Evolutionary conservation across 2,797 vertebrate genomes (phyloP), one percentile per base, ranked within the genome.

Genomic region (Sitta carolinensis): DNA sequence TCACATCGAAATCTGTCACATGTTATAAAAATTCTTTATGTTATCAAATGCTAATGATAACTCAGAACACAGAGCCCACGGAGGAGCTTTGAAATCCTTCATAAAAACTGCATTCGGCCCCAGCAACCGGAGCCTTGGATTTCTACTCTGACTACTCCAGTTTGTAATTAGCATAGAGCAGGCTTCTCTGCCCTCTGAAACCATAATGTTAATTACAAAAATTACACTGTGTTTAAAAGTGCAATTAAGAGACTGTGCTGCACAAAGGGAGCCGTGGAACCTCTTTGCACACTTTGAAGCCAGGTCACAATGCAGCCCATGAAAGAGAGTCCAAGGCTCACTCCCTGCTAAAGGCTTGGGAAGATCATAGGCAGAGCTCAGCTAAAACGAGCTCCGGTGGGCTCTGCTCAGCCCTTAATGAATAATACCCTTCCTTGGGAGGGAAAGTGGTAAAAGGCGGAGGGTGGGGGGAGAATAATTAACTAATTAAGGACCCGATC

Each of bases 141-240:
- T 98, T 98, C 97, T 93, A 76, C 96, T 94, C 94, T 3, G 67
- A 97, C 91, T 92, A 96, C 90, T 91, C 73, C 86, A 93, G 96
- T 97, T 98, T 98, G 97, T 97, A 98, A 98, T 98, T 98, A 98
- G 98, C 98, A 98, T 96, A 96, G 98, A 96, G 97, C 96, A 94
- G 97, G 96, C 96, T 97, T 97, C 96, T 97, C 97, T 98, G 97
- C 98, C 98, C 98, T 98, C 98, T 98, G 98, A 98, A 98, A 98
- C 98, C 98, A 98, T 98, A 98, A 97, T 98, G 98, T 98, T 98
- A 98, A 98, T 98, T 98, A 98, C 97, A 98, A 98, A 98, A 98
- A 98, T 98, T 98, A 98, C 97, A 98, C 97, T 98, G 98, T 98
- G 97, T 98, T 98, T 98, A 98, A 98, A 98, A 98, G 97, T 98